These are phyloP conservation scores for Chloromyia formosa DNA, from an alignment of 2,888 invertebrate species.

Conservation along the genomic window DNA sequence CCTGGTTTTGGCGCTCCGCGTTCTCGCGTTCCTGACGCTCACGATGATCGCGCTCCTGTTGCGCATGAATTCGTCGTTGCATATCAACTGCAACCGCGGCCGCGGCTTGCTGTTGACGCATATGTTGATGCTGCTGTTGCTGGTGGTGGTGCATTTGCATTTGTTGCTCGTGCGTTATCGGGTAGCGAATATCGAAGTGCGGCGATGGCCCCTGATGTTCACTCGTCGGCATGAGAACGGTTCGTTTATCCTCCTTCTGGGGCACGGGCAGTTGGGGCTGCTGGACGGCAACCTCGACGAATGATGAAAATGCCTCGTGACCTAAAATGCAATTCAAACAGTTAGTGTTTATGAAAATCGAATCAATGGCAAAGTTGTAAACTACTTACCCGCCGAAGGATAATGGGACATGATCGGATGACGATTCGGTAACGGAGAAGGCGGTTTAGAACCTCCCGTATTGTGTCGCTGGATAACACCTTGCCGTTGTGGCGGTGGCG, in stretches of 20 bases:
- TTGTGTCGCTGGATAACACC: constrained; percentile 82
- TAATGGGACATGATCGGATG: constrained; percentile 64
- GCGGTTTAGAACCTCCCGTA: constrained; percentile 68
- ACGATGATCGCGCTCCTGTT: constrained; percentile 59
- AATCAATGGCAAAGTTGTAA: too few relatives aligned
- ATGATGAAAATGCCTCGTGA: constrained; percentile 86
- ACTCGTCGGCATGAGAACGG: constrained; percentile 53
- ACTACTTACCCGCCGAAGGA: constrained; percentile 65
- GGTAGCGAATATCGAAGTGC: constrained; percentile 62
- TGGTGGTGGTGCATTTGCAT: constrained; percentile 65
- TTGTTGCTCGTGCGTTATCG: constrained; percentile 67
- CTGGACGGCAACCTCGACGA: constrained; percentile 91
- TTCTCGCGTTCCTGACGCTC: constrained; percentile 58
- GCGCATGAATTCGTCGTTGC: constrained; percentile 56
- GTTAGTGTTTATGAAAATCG: not conserved
- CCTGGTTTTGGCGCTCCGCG: constrained; percentile 58
- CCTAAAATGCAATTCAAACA: constrained; percentile 62
- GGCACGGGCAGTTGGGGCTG: constrained; percentile 90
- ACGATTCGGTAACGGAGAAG: constrained; percentile 66
- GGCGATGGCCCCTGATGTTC: constrained; percentile 53
- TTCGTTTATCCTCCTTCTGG: constrained; percentile 63
- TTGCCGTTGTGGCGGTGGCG: constrained; percentile 69
- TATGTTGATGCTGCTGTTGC: constrained; percentile 46
- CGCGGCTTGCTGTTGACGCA: constrained; percentile 55
- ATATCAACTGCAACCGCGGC: constrained; percentile 54